Base-by-base conservation (phyloP, 2,113 vertebrate species). In the Ancistrus triradiatus region DNA sequence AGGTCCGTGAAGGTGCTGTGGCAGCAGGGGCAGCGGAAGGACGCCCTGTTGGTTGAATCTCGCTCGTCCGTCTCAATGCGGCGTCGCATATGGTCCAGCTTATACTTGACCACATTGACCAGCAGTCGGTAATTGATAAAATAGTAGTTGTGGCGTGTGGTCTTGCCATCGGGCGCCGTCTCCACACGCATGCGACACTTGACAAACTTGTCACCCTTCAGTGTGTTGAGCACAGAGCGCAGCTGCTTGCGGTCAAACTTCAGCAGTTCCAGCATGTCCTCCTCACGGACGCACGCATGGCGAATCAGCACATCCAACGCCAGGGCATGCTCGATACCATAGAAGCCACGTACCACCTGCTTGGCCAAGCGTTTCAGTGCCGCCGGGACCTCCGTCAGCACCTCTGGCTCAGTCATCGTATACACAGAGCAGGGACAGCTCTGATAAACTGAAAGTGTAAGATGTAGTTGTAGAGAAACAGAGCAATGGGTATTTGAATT, bases 211-310 rank as follows among this genome's bases (percentile, higher is more conserved):
- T 99, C 96, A 3, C 87, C 87, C 74, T 99, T 99, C 46, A 99
- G 87, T 3, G 96, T 98, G 74, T 98, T 99, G 50, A 99, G 90
- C 19, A 99, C 91, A 0, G 96, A 93, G 24, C 96, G 89, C 72
- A 99, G 83, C 80, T 99, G 96, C 79, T 99, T 99, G 24, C 95
- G 90, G 68, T 99, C 96, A 14, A 98, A 99, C 80, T 98, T 98
- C 0, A 99, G 93, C 61, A 99, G 88, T 81, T 98, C 95, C 74
- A 95, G 72, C 95, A 99, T 99, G 84, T 99, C 96, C 73, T 99
- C 96, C 76, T 99, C 96, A 31, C 96, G 93, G 15, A 99, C 96
- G 0, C 96, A 99, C 0, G 93, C 81, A 67, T 99, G 98, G 10
- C 96, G 91, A 74, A 99, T 99, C 43, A 99, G 89, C 46, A 99